Conservation (phyloP, 2,888 invertebrate genomes). For the Augochlorella aurata region DNA sequence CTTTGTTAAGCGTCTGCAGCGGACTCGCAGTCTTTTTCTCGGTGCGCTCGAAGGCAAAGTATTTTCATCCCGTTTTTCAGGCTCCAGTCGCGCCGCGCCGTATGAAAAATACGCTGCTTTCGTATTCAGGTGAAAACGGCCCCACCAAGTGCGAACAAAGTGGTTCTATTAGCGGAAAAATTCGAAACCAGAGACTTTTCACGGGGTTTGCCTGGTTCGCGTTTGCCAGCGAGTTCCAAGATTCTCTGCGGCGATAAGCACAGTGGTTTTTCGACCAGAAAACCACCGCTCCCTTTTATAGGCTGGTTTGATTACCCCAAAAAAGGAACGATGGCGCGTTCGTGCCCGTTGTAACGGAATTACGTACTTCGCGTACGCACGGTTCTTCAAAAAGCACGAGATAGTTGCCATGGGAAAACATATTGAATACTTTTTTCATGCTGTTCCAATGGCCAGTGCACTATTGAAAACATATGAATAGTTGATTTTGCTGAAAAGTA, state of each 20-base stretch:
- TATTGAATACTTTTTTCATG: too few relatives aligned
- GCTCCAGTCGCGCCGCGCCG: background rate
- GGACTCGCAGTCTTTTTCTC: too few relatives aligned
- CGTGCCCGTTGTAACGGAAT: background rate
- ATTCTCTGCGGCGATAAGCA: background rate
- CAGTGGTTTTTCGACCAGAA: background rate
- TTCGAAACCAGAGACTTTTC: background rate
- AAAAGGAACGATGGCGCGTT: background rate
- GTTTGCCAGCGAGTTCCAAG: background rate
- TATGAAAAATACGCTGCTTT: background rate
- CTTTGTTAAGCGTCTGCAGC: background rate
- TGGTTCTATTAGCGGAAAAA: slow-evolving; percentile 5
- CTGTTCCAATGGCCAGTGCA: background rate
- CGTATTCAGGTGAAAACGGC: background rate
- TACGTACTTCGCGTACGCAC: background rate
- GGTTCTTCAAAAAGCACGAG: background rate
- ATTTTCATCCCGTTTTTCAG: background rate
- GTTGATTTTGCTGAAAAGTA: background rate
- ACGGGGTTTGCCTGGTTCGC: background rate
- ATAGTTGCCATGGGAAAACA: background rate
- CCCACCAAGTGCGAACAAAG: background rate
- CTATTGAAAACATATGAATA: background rate
- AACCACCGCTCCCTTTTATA: background rate
- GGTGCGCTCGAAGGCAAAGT: background rate
- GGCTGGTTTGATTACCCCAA: background rate